These are phyloP conservation scores for Phoxinus phoxinus DNA, from an alignment of 2,113 vertebrate species.

Conservation along the genomic window DNA sequence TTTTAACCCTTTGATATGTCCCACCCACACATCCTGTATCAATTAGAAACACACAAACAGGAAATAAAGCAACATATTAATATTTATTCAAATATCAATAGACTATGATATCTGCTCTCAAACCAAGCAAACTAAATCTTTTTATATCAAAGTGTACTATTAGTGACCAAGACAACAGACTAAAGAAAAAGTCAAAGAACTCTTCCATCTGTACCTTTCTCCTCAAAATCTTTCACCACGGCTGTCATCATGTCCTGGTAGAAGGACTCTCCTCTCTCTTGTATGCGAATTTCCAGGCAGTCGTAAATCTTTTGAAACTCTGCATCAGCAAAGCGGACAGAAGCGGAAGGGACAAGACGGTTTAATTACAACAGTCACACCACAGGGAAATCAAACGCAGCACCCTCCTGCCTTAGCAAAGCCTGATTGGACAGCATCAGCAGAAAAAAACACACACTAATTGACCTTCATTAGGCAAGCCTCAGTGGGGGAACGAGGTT, in stretches of 20 bases:
- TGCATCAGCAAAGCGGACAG: conserved; percentile 61
- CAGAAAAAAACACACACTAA: conserved; percentile 20
- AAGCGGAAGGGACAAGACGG: not conserved
- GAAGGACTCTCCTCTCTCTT: conserved; percentile 92
- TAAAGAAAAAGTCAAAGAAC: not conserved
- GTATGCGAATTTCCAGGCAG: conserved; percentile 83
- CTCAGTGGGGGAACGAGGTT: not conserved
- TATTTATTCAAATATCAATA: not conserved
- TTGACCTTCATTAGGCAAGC: conserved; percentile 40
- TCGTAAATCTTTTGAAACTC: conserved; percentile 95
- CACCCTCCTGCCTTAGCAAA: conserved; percentile 5
- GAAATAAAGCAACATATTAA: not conserved
- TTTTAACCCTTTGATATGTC: not conserved
- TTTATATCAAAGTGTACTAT: not conserved
- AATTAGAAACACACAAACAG: not conserved
- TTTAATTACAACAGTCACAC: conserved; percentile 49
- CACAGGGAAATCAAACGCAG: conserved; percentile 47
- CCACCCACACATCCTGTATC: not conserved
- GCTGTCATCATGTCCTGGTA: conserved; percentile 90
- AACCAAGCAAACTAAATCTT: not conserved
- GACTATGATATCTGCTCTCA: not conserved
- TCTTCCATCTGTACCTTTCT: conserved; percentile 69
- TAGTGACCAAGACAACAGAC: not conserved
- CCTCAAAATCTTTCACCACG: conserved; percentile 88
- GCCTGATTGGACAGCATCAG: conserved; percentile 8